A percentile compares a stretch with the other conserved stretches of the same genome.
Conservation (phyloP, 2,113 vertebrate species). For the Verasper variegatus region DNA sequence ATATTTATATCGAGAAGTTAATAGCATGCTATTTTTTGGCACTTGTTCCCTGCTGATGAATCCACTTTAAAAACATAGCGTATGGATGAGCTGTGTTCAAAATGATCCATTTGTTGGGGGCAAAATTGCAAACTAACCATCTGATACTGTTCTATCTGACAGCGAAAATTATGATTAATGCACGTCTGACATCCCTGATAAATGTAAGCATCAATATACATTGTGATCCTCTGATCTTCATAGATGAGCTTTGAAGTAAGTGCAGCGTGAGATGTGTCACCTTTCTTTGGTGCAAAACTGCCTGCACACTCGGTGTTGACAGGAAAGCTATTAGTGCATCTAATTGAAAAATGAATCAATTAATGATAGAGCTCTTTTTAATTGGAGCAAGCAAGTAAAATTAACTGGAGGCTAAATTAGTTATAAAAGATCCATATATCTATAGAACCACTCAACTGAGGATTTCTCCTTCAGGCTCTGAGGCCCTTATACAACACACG, state of each 20-base stretch:
- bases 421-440: conserved; percentile 27
- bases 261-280: neutral
- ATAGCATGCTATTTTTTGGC: conserved; percentile 76
- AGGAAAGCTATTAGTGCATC: conserved; percentile 40
- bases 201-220: conserved; percentile 6
- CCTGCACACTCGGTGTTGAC: neutral
- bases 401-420: conserved; percentile 41
- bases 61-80: conserved; percentile 43
- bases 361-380: conserved; percentile 35
- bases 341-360: conserved; percentile 49
- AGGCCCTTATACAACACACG: neutral
- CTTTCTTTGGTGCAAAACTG: neutral
- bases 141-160: conserved; percentile 16
- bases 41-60: conserved; percentile 24
- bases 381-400: conserved; percentile 34
- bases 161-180: conserved; percentile 29
- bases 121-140: conserved; percentile 23
- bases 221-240: neutral
- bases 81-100: neutral
- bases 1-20: conserved; percentile 72
- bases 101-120: conserved; percentile 2
- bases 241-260: neutral
- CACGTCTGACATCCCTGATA: neutral
- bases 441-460: conserved; percentile 5
- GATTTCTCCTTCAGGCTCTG: conserved; percentile 19